phyloP scores from a whole-genome alignment of 92 coral and sea anemone species.

The Muricea muricata region DNA sequence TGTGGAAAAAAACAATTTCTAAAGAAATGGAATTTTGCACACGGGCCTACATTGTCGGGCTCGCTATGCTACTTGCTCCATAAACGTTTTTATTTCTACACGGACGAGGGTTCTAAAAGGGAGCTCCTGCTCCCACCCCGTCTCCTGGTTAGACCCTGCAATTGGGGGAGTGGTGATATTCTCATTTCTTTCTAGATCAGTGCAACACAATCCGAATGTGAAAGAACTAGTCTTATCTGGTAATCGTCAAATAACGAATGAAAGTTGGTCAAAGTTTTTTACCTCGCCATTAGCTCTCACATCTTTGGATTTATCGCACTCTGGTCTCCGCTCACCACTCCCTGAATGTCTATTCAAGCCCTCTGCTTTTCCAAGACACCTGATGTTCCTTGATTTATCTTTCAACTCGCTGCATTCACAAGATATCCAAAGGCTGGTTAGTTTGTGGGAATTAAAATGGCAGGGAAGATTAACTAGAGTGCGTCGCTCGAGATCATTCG shows the following conservation, averaged over 20 bases:
- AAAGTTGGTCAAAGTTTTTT: constrained; percentile 43
- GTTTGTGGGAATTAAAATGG: constrained; percentile 17
- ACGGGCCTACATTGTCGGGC: no score
- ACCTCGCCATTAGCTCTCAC: constrained; percentile 51
- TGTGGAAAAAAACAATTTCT: no score
- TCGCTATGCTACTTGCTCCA: no score
- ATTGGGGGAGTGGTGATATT: no score
- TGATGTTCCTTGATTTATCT: constrained; percentile 26
- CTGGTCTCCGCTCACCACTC: constrained; percentile 78
- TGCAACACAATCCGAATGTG: not conserved
- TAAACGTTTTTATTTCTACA: no score
- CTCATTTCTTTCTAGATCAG: not conserved
- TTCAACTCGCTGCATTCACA: not conserved
- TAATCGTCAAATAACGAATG: constrained; percentile 55
- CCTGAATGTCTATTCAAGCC: not conserved
- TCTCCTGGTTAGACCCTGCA: no score
- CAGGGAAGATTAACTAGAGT: not conserved
- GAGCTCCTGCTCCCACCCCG: no score
- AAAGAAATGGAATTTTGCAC: no score
- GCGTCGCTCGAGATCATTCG: not conserved
- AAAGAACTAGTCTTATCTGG: constrained; percentile 72
- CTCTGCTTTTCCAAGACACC: not conserved
- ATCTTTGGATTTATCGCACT: constrained; percentile 73
- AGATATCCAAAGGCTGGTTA: not conserved
- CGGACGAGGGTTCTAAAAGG: no score